phyloP scores from a whole-genome alignment of 53 echinoderm and acorn worm genomes.

The Apostichopus leukothele region DNA sequence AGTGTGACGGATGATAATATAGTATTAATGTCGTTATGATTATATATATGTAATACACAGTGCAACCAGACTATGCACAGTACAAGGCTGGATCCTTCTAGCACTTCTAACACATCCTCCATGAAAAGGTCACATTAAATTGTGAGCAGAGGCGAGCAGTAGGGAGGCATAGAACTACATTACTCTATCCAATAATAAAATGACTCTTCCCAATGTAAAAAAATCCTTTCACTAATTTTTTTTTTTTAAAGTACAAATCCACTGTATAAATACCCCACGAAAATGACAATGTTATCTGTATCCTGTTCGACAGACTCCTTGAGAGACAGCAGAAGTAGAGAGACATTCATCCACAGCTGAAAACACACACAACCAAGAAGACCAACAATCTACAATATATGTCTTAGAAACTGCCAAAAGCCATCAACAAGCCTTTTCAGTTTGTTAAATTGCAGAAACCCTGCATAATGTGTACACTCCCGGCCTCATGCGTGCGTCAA shows the following conservation, averaged over 20 bases:
- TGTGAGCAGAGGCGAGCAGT: not conserved
- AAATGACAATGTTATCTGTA: not conserved
- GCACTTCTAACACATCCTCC: not conserved
- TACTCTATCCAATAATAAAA: not conserved
- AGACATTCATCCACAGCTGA: not conserved
- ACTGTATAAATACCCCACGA: not conserved
- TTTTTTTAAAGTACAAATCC: not conserved
- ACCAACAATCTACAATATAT: not conserved
- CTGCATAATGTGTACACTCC: slow-evolving; percentile 42
- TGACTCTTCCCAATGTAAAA: not conserved
- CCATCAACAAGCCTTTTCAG: slow-evolving; percentile 31
- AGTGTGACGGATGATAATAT: no score
- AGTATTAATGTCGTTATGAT: no score
- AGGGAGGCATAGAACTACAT: not conserved
- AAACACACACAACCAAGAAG: not conserved
- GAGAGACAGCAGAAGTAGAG: not conserved
- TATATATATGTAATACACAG: no score
- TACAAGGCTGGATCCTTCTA: no score
- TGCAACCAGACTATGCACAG: no score
- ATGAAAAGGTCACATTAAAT: slow-evolving; percentile 17
- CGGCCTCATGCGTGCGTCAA: not conserved
- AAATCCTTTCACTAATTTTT: not conserved
- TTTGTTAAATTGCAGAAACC: slow-evolving; percentile 33
- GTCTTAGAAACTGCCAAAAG: slow-evolving; percentile 25
- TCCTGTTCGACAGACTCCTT: not conserved